Base-by-base conservation (phyloP, 2,113 vertebrate genomes). In the Heloderma charlesbogerti region DNA sequence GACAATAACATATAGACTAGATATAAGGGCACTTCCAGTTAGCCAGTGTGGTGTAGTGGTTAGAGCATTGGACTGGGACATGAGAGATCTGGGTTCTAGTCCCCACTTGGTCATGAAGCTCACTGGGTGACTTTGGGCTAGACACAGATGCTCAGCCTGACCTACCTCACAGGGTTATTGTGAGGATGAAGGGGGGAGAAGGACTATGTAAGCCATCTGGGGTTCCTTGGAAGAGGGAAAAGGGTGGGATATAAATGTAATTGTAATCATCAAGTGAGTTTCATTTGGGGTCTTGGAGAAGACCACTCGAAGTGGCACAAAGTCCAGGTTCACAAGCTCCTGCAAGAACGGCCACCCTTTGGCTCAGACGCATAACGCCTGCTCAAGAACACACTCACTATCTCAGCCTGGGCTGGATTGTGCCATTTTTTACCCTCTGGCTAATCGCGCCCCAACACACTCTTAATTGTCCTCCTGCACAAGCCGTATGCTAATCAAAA, bases 401-500 rank as follows among this genome's bases (percentile, higher is more conserved):
- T 51, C 3, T 45, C 90, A 74, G 74, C 4, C 71, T 10, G 16
- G 0, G 29, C 15, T 25, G 0, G 88, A 87, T 69, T 9, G 4
- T 72, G 66, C 91, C 48, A 90, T 95, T 94, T 94, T 63, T 92
- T 91, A 94, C 93, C 95, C 94, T 92, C 69, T 93, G 90, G 94
- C 95, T 94, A 94, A 95, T 93, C 89, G 3, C 93, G 93, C 94
- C 92, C 88, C 72, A 87, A 92, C 93, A 77, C 91, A 79, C 6
- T 31, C 43, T 94, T 96, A 95, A 95, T 94, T 96, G 95, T 91
- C 82, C 94, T 88, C 88, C 93, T 72, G 3, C 89, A 94, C 9
- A 93, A 94, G 91, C 77, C 45, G 71, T 90, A 29, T 91, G 81
- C 93, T 95, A 94, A 93, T 92, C 22, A 27, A 81, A 92, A 86